Base-by-base conservation (phyloP, 2,888 invertebrate genomes). In the Drosophila maculinotata region DNA sequence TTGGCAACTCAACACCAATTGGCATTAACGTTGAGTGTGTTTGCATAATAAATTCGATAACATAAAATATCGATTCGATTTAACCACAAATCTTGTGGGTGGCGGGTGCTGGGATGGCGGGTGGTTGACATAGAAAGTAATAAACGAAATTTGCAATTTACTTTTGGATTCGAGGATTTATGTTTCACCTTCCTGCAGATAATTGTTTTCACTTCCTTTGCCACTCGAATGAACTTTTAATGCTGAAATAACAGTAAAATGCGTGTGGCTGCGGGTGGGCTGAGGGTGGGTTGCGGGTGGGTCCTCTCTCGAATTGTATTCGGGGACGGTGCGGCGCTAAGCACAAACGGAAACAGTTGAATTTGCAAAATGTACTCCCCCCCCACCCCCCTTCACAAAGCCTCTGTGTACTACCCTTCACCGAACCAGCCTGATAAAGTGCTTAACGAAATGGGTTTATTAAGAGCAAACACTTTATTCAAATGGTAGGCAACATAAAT, bases 41-140 rank as follows among this genome's bases (percentile, higher is more conserved):
- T 88, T 85, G 85, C 85, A 85, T 87, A 87, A 85, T 81, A 85
- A 87, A 85, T 82, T 87, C 87, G 84, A 84, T 87, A 86, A 86
- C 87, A 77, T 79, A 82, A 85, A 88, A 88, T 86, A 89, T 89
- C 86, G 88, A 89, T 89, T 88, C 89, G 80, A 87, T 86, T 88
- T 71, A 87, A 87, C 87, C 83, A 47, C 83, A 83, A 82, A 69
- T 71, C 77, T 74, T 66, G 33, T 48, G 62, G 39, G 45, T 33
- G 56, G 14, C 25, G 28, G 14, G 38, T 9, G 35, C 36, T 8
- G 15, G 28, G 14, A n/a, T 53, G 47, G 23, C 35, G 45, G 51
- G 41, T 36, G 54, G 52, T 68, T 76, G 69, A 62, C 83, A 85
- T 53, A 68, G 73, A 85, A 71, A 69, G 82, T 71, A 83, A 83